These are phyloP conservation scores for Diaperis boleti DNA, from an alignment of 2,888 invertebrate species.

Conservation along the genomic window DNA sequence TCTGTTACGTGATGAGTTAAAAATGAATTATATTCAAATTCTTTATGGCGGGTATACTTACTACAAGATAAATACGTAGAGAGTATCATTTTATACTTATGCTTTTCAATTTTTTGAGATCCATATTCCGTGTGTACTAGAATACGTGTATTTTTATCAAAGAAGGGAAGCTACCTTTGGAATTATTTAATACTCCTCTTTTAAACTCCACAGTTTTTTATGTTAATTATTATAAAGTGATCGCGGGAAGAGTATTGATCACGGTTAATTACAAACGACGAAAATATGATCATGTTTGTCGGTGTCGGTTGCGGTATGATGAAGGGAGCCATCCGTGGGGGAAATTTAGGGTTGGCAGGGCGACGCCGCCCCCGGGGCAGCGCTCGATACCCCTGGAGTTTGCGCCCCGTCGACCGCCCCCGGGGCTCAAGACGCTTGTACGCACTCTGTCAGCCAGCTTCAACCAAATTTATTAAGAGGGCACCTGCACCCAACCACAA, in stretches of 20 bases:
- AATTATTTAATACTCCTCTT: too few species aligned
- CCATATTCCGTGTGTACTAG: too few species aligned
- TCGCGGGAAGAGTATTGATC: conserved; percentile 32
- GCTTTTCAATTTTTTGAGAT: too few species aligned
- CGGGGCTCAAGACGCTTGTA: conserved; percentile 47
- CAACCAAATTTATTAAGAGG: conserved; percentile 38
- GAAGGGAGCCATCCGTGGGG: conserved; percentile 48
- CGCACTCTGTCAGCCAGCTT: conserved; percentile 43
- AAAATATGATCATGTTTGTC: conserved; percentile 43
- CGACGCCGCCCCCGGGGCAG: conserved; percentile 60
- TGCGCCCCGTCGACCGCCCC: conserved; percentile 47
- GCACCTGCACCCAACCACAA: conserved; percentile 34
- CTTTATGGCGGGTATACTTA: too few species aligned
- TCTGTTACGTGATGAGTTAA: too few species aligned
- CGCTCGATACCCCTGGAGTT: conserved; percentile 58
- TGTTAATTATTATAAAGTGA: neutral
- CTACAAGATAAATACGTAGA: too few species aligned
- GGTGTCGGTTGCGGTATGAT: conserved; percentile 43
- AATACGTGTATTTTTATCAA: too few species aligned
- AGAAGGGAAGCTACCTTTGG: too few species aligned
- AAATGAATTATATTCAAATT: too few species aligned
- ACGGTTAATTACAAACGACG: conserved; percentile 31
- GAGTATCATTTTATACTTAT: too few species aligned
- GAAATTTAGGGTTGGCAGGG: conserved; percentile 59
- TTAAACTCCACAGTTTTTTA: neutral